Evolutionary conservation across 2,797 vertebrate species (phyloP).

Genomic region (Eulemur albifrons): DNA sequence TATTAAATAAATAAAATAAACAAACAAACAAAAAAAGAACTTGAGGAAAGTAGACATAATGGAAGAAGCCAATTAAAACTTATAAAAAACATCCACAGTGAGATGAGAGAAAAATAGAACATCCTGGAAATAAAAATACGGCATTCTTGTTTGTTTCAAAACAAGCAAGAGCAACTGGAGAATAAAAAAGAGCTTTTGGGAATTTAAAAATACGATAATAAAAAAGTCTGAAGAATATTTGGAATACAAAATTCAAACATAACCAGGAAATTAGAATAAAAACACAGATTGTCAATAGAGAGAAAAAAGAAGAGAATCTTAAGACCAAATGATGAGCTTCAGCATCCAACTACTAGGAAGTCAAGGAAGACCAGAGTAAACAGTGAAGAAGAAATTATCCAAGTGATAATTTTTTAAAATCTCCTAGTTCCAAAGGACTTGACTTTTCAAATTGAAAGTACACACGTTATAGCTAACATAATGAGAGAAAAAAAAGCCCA

Average conservation of each 20-base stretch:
- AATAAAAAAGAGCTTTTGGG: not conserved
- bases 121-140: not conserved
- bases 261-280: not conserved
- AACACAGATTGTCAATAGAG: not conserved
- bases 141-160: not conserved
- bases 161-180: not conserved
- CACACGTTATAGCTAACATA: not conserved
- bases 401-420: not conserved
- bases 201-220: not conserved
- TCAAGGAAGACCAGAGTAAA: not conserved
- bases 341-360: not conserved
- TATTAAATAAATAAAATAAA: not conserved
- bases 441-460: not conserved
- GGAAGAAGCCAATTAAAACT: not conserved
- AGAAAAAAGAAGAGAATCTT: not conserved
- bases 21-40: not conserved
- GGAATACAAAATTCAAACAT: not conserved
- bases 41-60: not conserved
- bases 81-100: not conserved
- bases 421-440: not conserved
- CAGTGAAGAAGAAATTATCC: not conserved
- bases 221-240: not conserved
- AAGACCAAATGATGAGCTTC: not conserved
- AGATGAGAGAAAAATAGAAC: not conserved
- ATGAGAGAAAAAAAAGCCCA: not conserved